These are phyloP conservation scores for Ascaphus truei DNA, from an alignment of 2,113 vertebrate species.

Conservation along the genomic window DNA sequence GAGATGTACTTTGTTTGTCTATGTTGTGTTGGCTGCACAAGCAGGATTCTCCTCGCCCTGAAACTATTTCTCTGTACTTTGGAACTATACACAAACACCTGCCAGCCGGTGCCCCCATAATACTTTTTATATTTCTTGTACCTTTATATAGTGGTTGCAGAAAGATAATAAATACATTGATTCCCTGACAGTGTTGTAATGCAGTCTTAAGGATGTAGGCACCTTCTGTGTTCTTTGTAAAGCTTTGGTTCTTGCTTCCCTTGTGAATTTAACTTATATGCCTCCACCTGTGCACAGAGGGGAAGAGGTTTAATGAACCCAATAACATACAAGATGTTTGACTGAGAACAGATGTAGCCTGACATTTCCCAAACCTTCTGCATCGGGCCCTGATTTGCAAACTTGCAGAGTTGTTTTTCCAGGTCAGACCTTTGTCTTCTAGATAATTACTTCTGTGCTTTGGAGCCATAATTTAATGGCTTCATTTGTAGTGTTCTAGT, in stretches of 20 bases:
- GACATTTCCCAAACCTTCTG: conserved; percentile 30
- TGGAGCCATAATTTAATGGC: not conserved
- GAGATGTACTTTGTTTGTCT: too few relatives aligned
- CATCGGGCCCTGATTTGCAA: conserved; percentile 13
- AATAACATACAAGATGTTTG: conserved; percentile 16
- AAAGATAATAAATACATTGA: not conserved
- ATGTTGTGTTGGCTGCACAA: too few relatives aligned
- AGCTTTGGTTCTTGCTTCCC: not conserved
- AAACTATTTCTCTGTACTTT: too few relatives aligned
- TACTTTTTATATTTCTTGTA: too few relatives aligned
- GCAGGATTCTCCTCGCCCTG: too few relatives aligned
- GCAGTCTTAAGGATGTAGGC: not conserved
- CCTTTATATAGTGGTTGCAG: too few relatives aligned
- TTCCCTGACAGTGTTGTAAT: too few relatives aligned
- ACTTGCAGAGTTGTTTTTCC: conserved; percentile 1
- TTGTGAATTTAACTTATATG: conserved; percentile 4
- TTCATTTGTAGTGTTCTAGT: not conserved
- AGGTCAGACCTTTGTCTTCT: conserved; percentile 13
- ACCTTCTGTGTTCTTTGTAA: not conserved
- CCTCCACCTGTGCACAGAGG: conserved; percentile 23
- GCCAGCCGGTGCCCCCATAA: too few relatives aligned
- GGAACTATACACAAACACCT: too few relatives aligned
- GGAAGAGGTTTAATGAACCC: conserved; percentile 17
- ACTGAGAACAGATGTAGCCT: conserved; percentile 26
- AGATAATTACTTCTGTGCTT: conserved; percentile 18